Base-by-base conservation (phyloP, 2,888 invertebrate species). In the Gastracanthus pulcherrimus region DNA sequence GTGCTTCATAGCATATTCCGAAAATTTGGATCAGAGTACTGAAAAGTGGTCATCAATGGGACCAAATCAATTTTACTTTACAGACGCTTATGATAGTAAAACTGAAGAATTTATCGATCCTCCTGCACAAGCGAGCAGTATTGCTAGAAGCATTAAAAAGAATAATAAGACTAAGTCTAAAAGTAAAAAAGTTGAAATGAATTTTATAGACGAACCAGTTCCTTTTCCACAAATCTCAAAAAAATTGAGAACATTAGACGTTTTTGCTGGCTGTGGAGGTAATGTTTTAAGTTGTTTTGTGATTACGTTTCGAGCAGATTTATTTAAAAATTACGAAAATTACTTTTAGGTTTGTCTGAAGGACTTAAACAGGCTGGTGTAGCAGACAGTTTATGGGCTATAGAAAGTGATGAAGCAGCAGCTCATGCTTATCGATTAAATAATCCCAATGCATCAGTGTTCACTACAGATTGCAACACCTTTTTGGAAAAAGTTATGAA, bases 201-300 rank as follows among this genome's bases (percentile, higher is more conserved):
- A 89, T 87, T 0, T 84, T 67, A 1, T 90, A 88, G 86, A 88
- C 83, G n/a, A n/a, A n/a, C n/a, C n/a, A n/a, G 76, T 87, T 84
- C 83, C 89, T 78, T 88, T 91, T 89, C 92, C 92, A 11, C 82
- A 86, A 13, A 88, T 93, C 36, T 85, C 93, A 0, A 89, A 91
- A 76, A 94, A 94, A 38, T 88, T 97, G 76, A 92, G 93, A 84
- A 94, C 95, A 55, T 92, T 97, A 86, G 97, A 97, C 88, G 95
- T 97, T 34, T 97, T 97, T 90, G 96, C 97, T 83, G 97, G 97
- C 0, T 97, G 97, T 90, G 97, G 97, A 58, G 97, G 94, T 93
- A 87, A 83, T n/a, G n/a, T n/a, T n/a, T n/a, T n/a, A n/a, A n/a
- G n/a, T n/a, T n/a, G n/a, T n/a, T n/a, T n/a, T n/a, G n/a, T n/a